A percentile compares a stretch with the other conserved stretches of the same genome.
These are phyloP conservation scores for Chloroceryle inda DNA, from an alignment of 2,797 vertebrate species.

Conservation along the genomic window DNA sequence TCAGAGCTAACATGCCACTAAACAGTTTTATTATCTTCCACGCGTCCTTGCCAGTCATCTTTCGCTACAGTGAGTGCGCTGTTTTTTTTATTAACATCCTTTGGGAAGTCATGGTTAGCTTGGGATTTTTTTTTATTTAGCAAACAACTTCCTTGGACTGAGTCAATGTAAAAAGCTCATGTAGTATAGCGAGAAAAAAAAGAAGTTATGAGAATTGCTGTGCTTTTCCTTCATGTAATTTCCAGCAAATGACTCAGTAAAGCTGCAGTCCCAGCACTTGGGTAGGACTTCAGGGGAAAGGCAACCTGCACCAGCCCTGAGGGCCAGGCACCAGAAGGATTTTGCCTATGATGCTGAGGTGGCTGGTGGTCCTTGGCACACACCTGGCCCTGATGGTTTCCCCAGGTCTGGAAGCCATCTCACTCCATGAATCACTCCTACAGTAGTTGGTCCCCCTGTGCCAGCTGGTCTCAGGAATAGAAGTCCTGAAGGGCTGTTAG, in stretches of 20 bases:
- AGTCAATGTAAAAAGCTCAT: neutral
- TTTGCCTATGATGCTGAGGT: neutral
- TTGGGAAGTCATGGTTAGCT: neutral
- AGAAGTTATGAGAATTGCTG: neutral
- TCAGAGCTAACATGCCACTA: neutral
- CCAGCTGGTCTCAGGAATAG: neutral
- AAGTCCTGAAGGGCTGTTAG: neutral
- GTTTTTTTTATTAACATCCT: neutral
- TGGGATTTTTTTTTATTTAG: neutral
- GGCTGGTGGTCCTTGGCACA: neutral
- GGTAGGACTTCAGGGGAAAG: rapidly evolving
- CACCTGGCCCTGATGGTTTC: neutral
- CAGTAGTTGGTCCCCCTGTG: neutral
- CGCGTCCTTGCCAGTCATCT: neutral
- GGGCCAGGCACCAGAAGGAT: neutral
- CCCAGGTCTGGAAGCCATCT: neutral
- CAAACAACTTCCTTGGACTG: neutral
- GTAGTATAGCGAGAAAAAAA: neutral
- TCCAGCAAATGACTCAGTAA: neutral
- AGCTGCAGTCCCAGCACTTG: neutral
- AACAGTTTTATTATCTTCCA: neutral
- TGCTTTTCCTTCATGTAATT: rapidly evolving
- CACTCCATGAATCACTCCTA: neutral
- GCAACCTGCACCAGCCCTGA: neutral
- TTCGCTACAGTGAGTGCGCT: neutral